Base-by-base conservation (phyloP, 2,888 invertebrate species). In the Drosophila helvetica region DNA sequence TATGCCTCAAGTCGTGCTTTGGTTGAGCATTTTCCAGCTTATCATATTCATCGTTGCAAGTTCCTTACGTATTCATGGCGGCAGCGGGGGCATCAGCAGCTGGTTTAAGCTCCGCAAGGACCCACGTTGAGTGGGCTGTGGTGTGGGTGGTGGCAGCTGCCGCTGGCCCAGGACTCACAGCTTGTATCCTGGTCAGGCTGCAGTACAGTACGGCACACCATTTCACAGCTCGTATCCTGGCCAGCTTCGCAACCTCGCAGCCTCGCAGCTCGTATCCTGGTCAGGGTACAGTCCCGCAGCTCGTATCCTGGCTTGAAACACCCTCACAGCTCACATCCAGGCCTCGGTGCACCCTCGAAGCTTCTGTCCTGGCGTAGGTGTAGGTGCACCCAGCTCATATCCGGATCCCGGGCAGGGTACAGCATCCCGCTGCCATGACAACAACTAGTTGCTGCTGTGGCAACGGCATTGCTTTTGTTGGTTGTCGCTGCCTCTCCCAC, bases 381-480 rank as follows among this genome's bases (percentile, higher is more conserved):
- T 22, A 22, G 22, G 0, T 22, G 30, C 33, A 33, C 12, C 7
- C 38, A 38, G 38, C 38, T 38, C 38, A 15, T 38, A n/a, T 38
- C 38, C 38, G 38, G 6, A 15, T 38, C 22, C 50, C 45, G 22
- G 38, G 50, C 25, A 51, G 51, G 50, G 42, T 33, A 22, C 30
- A 45, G 58, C 51, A 19, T 43, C 38, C 50, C 52, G 33, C 56
- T 57, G 67, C 66, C 86, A 80, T 84, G 84, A 62, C 78, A 78
- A 78, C 83, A 81, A 86, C 86, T 73, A 86, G 83, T 86, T 81
- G 81, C 77, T 83, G 64, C 58, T 48, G 52, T 42, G 73, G 64
- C 50, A 38, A 54, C 15, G 43, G 47, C 9, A 22, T 38, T 46
- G 61, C 56, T 56, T 43, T 56, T 42, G 59, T 55, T 46, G 45